Base-by-base conservation (phyloP, 2,113 vertebrate species). In the Ranitomeya variabilis region DNA sequence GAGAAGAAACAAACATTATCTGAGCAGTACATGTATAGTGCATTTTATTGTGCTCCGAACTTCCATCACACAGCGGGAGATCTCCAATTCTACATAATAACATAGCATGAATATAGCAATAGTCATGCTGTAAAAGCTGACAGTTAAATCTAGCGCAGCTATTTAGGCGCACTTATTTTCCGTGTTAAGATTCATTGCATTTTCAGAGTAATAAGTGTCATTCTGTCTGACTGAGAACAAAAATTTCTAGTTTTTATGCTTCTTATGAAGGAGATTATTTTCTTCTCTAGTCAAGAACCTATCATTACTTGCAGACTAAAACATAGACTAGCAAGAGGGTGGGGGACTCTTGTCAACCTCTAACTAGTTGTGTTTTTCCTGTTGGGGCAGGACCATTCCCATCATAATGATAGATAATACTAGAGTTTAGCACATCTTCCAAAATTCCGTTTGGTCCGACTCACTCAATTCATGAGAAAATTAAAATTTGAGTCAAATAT, bases 11-110 rank as follows among this genome's bases (percentile, higher is more conserved):
- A 69, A 81, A 26, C 64, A 21, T 82, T 88, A 37, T 82, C 69
- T 21, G 11, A 74, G 79, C 55, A 62, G 64, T 82, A 55, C 66
- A 45, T 67, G 62, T 67, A 52, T 54, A 78, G 26, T 66, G 71
- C 23, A 57, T 69, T 89, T 55, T 45, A 55, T 84, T 89, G 74
- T 84, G 71, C 11, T 37, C 52, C 78, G 37, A 57, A 84, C 84
- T 89, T 84, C 87, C 81, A 84, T 89, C 71, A 78, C 81, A 45
- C 87, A 9, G 87, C 84, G 60, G 87, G 87, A 89, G 64, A 76
- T 89, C 62, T 89, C 73, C 73, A 88, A 88, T 83, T 76, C 80
- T 55, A 82, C 80, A 78, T 84, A 84, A 78, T 77, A 78, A 77
- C 71, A 67, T 74, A 19, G 71, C 37, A 60, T 79, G 80, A 67